Percentiles rank a stretch among this genome's conserved stretches.
Evolutionary conservation across 2,797 vertebrate genomes (phyloP).

Genomic region (Oreochromis mossambicus): DNA sequence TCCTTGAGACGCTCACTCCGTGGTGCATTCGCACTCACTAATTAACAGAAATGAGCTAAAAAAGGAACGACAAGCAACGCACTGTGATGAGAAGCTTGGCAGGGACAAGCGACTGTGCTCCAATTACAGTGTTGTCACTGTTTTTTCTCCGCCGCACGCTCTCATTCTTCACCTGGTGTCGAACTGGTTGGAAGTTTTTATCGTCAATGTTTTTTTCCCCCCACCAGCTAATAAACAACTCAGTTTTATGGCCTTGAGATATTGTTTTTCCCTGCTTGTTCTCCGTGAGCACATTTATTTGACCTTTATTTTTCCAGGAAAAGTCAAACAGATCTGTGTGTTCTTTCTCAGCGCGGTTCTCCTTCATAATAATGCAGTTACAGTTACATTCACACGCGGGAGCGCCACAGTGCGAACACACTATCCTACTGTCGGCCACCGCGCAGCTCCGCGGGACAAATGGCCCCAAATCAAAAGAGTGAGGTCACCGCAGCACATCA

Average conservation of each 20-base stretch:
- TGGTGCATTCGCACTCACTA: slow-evolving; percentile 61
- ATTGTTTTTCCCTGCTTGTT: neutral
- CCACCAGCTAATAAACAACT: neutral
- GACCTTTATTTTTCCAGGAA: slow-evolving; percentile 19
- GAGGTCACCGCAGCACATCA: slow-evolving; percentile 27
- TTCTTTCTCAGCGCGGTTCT: neutral
- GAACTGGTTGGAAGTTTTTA: neutral
- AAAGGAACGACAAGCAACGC: slow-evolving; percentile 31
- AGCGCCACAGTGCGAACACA: slow-evolving; percentile 9
- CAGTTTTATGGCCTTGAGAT: neutral
- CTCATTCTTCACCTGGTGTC: slow-evolving; percentile 5
- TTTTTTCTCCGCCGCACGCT: neutral
- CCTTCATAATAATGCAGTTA: slow-evolving; percentile 26
- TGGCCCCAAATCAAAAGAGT: slow-evolving; percentile 42
- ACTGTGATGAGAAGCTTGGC: slow-evolving; percentile 1
- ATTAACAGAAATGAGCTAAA: slow-evolving; percentile 68
- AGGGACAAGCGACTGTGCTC: slow-evolving; percentile 3
- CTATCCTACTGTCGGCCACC: neutral
- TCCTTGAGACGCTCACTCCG: slow-evolving; percentile 32
- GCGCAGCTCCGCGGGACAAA: slow-evolving; percentile 21
- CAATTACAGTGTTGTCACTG: slow-evolving; percentile 23
- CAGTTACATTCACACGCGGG: slow-evolving; percentile 8
- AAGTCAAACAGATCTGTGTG: slow-evolving; percentile 5
- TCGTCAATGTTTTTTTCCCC: neutral
- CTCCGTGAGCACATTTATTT: neutral